Evolutionary conservation across 2,888 invertebrate species (phyloP).

Genomic region (Plagodis dolabraria): DNA sequence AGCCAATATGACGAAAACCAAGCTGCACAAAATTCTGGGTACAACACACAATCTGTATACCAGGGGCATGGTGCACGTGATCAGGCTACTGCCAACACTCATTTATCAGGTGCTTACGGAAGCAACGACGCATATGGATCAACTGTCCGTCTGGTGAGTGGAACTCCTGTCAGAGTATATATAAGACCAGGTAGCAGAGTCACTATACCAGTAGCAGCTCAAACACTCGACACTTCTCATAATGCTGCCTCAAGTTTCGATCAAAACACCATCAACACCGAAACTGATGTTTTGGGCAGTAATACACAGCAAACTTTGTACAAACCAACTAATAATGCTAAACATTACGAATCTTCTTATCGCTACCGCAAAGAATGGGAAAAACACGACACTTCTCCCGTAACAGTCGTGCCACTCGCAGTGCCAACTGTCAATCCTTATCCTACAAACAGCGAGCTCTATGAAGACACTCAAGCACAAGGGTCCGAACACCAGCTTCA

Average conservation of each 20-base stretch:
- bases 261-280: conserved; percentile 57
- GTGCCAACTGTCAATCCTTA: conserved; percentile 56
- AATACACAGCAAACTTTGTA: conserved; percentile 41
- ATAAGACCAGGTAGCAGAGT: conserved; percentile 67
- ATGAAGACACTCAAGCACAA: conserved; percentile 55
- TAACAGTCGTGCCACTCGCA: conserved; percentile 38
- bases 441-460: conserved; percentile 61
- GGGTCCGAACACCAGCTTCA: conserved; percentile 40
- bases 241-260: conserved; percentile 46
- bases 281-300: conserved; percentile 56
- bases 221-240: conserved; percentile 47
- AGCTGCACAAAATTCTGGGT: conserved; percentile 45
- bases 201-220: conserved; percentile 62
- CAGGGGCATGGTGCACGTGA: conserved; percentile 46
- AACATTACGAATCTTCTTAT: conserved; percentile 73
- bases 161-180: conserved; percentile 62
- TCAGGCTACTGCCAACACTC: conserved; percentile 45
- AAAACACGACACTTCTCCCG: conserved; percentile 64
- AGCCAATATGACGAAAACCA: conserved; percentile 49
- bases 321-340: conserved; percentile 50
- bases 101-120: conserved; percentile 44
- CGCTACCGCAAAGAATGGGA: conserved; percentile 78
- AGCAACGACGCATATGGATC: conserved; percentile 46
- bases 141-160: conserved; percentile 49
- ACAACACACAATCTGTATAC: conserved; percentile 54